Conservation (phyloP, 2,888 invertebrate species). For the Ryuthela nishihirai region DNA sequence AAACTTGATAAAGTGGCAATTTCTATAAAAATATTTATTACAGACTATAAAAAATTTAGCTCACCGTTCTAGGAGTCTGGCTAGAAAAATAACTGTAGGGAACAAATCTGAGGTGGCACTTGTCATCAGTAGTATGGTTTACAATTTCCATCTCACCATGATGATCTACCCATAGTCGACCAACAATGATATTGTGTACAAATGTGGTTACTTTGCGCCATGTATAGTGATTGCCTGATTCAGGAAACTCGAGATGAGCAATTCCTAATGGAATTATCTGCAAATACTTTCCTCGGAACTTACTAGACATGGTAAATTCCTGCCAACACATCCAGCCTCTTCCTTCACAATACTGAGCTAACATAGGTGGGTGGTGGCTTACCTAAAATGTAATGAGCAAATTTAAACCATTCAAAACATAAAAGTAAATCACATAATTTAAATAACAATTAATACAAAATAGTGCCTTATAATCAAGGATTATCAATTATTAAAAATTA, state of each 20-base stretch:
- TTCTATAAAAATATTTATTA: too few relatives aligned
- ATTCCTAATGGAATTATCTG: constrained; percentile 60
- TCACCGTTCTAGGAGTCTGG: constrained; percentile 88
- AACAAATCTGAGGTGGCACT: constrained; percentile 94
- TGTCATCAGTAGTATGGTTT: constrained; percentile 83
- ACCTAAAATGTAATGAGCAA: too few relatives aligned
- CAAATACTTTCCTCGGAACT: constrained; percentile 97
- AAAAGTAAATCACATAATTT: too few relatives aligned
- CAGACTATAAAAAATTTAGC: too few relatives aligned
- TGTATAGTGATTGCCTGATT: constrained; percentile 68
- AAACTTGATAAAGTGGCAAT: too few relatives aligned
- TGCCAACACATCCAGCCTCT: constrained; percentile 93
- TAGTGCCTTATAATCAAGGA: too few relatives aligned
- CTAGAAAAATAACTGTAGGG: constrained; percentile 98
- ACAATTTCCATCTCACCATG: constrained; percentile 98
- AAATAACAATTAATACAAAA: too few relatives aligned
- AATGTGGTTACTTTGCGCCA: constrained; percentile 98
- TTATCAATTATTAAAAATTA: too few relatives aligned
- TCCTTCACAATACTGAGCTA: constrained; percentile 92
- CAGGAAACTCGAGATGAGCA: constrained; percentile 59
- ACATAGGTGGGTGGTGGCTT: constrained; percentile 98
- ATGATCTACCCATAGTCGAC: constrained; percentile 99
- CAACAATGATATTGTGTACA: constrained; percentile 95
- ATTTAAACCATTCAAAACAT: too few relatives aligned
- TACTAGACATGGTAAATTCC: constrained; percentile 98